phyloP scores from a whole-genome alignment of 2,797 vertebrate genomes.

The Tympanoctomys barrerae region DNA sequence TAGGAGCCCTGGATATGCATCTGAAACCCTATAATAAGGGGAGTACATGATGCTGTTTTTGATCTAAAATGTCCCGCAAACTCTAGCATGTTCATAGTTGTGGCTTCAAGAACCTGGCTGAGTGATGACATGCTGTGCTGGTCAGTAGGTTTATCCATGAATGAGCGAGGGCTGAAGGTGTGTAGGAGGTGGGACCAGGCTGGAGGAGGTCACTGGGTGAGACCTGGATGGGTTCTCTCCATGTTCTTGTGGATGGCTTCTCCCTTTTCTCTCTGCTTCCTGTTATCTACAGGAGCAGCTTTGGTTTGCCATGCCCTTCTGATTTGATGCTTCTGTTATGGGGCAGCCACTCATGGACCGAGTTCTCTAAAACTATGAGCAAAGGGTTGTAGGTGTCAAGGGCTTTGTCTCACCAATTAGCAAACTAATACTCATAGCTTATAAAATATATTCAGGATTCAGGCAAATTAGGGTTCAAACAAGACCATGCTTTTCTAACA shows the following conservation, averaged over 20 bases:
- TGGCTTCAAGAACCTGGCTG: neutral
- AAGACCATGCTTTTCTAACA: no score
- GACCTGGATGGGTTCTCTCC: no score
- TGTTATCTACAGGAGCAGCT: neutral
- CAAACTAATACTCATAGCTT: neutral
- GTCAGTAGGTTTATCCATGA: neutral
- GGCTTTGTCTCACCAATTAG: neutral
- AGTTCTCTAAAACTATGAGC: neutral
- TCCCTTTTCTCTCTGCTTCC: neutral
- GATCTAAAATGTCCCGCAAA: neutral
- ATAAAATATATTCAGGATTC: neutral
- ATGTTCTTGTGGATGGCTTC: neutral
- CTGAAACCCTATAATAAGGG: no score
- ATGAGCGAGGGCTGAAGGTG: neutral
- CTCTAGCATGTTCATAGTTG: neutral
- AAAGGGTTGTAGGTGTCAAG: neutral
- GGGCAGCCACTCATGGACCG: neutral
- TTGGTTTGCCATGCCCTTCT: neutral
- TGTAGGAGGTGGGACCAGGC: neutral
- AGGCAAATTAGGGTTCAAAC: neutral
- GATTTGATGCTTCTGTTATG: neutral
- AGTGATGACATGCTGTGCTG: neutral
- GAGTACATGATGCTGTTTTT: neutral
- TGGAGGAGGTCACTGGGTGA: neutral
- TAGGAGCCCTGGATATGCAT: fast-evolving